Percentiles rank a stretch among this genome's conserved stretches.
Conservation (phyloP, 2,888 invertebrate genomes). For the Xestia xanthographa region DNA sequence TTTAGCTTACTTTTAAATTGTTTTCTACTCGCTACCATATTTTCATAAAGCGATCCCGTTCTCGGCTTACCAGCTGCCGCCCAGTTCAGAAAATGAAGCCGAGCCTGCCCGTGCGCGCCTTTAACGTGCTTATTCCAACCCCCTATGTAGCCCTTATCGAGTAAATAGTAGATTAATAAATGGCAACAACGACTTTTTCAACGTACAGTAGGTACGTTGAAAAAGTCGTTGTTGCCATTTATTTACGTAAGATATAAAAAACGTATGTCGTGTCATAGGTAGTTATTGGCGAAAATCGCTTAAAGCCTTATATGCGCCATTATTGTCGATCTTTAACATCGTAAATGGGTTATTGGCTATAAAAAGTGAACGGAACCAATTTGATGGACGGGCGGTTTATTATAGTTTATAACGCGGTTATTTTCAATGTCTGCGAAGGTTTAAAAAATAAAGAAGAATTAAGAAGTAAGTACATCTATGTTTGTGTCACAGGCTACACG, state of each 20-base stretch:
- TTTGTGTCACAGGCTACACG: background rate
- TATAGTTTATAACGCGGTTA: background rate
- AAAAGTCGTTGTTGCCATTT: too few species aligned
- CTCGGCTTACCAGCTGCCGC: too few species aligned
- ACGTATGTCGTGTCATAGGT: too few species aligned
- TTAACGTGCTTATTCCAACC: too few species aligned
- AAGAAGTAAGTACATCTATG: background rate
- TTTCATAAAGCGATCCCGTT: too few species aligned
- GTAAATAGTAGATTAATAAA: too few species aligned
- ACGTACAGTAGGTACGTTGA: too few species aligned
- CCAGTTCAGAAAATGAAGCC: too few species aligned
- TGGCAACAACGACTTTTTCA: too few species aligned
- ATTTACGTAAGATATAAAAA: slow-evolving; percentile 1
- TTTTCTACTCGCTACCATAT: too few species aligned
- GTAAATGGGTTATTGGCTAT: slow-evolving; percentile 39
- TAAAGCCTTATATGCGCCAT: slow-evolving; percentile 6
- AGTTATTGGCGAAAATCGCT: background rate
- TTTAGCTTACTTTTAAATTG: too few species aligned
- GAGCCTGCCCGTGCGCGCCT: too few species aligned
- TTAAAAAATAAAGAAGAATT: background rate
- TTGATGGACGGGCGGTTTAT: slow-evolving; percentile 8
- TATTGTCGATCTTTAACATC: slow-evolving; percentile 27
- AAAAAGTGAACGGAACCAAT: slow-evolving; percentile 31
- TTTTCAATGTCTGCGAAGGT: background rate
- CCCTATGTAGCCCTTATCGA: background rate